Evolutionary conservation across 2,888 invertebrate species (phyloP).

Genomic region (Junonia oenone): DNA sequence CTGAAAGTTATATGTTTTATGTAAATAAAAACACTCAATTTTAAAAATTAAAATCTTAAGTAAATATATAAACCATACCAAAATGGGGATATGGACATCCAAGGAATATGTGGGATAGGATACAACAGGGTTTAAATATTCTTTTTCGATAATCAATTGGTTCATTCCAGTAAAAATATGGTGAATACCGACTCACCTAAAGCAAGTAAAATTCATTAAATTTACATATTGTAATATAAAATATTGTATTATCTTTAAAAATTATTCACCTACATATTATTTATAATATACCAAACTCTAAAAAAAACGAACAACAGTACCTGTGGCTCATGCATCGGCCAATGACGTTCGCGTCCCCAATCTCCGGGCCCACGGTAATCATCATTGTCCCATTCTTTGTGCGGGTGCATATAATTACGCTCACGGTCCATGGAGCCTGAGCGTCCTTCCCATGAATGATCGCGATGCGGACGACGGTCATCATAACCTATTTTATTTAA

Average conservation of each 20-base stretch:
- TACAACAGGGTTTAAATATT: constrained; percentile 57
- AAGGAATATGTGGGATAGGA: constrained; percentile 74
- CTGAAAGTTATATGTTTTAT: constrained; percentile 36
- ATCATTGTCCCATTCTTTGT: constrained; percentile 74
- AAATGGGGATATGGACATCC: constrained; percentile 71
- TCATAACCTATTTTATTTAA: constrained; percentile 58
- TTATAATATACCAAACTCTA: background rate
- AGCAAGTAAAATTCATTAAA: constrained; percentile 38
- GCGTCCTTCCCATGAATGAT: constrained; percentile 79
- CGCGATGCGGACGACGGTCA: constrained; percentile 69
- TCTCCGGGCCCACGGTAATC: constrained; percentile 78
- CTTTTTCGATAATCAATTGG: constrained; percentile 64
- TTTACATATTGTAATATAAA: background rate
- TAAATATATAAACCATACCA: constrained; percentile 52
- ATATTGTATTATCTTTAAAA: background rate
- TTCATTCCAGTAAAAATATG: constrained; percentile 61
- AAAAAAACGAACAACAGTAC: constrained; percentile 34
- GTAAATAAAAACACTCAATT: background rate
- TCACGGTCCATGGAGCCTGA: constrained; percentile 70
- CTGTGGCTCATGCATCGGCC: constrained; percentile 71
- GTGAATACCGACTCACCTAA: constrained; percentile 63
- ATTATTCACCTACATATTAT: background rate
- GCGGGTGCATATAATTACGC: constrained; percentile 66
- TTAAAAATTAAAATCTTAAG: background rate
- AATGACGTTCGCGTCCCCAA: constrained; percentile 71